Evolutionary conservation across 2,888 invertebrate species (phyloP).

Genomic region (Pyralis farinalis): DNA sequence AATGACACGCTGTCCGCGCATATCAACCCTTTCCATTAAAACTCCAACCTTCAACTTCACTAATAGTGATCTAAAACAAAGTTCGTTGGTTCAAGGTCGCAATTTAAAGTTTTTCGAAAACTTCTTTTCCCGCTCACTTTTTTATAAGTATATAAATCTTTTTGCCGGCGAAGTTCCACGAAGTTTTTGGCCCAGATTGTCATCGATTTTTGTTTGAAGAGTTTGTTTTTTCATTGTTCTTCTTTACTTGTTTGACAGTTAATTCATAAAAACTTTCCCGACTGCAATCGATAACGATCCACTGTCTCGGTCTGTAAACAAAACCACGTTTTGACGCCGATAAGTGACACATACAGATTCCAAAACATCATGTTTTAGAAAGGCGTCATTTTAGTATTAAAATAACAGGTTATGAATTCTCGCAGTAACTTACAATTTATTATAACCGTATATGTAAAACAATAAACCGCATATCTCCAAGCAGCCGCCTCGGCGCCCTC

Average conservation of each 20-base stretch:
- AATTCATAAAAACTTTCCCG: conserved; percentile 80
- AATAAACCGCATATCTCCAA: conserved; percentile 48
- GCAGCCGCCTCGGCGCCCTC: conserved; percentile 32
- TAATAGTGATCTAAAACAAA: conserved; percentile 80
- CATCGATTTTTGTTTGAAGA: conserved; percentile 82
- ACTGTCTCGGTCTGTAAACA: conserved; percentile 63
- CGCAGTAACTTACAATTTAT: conserved; percentile 45
- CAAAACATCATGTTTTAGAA: neutral
- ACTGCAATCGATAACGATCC: conserved; percentile 70
- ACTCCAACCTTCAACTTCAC: conserved; percentile 64
- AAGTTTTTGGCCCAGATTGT: conserved; percentile 82
- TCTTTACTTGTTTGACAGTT: conserved; percentile 81
- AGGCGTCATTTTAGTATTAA: conserved; percentile 1
- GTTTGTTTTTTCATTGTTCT: conserved; percentile 82
- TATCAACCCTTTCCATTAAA: conserved; percentile 67
- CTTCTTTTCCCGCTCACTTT: conserved; percentile 76
- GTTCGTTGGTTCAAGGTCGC: conserved; percentile 80
- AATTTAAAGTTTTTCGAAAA: conserved; percentile 82
- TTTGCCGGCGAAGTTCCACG: conserved; percentile 75
- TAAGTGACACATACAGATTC: neutral
- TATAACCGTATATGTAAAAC: conserved; percentile 45
- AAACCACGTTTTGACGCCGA: conserved; percentile 31
- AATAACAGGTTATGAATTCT: conserved; percentile 7
- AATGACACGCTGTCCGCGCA: conserved; percentile 50
- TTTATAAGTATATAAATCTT: conserved; percentile 81